Conservation (phyloP, 2,113 vertebrate species). For the Microtus montanus region DNA sequence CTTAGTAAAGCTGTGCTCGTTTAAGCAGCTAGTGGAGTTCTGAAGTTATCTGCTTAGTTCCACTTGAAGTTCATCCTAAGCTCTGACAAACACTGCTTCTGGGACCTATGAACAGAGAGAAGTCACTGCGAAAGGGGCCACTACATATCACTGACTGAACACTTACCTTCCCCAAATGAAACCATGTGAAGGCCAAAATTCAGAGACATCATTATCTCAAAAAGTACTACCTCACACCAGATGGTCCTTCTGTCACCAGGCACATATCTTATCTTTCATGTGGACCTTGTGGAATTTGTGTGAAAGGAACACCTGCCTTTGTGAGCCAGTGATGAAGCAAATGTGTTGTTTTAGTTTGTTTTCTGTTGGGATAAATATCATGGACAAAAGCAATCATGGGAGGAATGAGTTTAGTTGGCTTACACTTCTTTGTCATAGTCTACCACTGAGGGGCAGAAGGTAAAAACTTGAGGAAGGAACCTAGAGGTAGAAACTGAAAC, state of each 20-base stretch:
- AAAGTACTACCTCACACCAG: constrained; percentile 87
- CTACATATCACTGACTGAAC: background rate
- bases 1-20: background rate
- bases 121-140: background rate
- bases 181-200: constrained; percentile 84
- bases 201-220: constrained; percentile 89
- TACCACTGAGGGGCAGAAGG: background rate
- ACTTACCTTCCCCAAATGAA: background rate
- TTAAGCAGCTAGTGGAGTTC: background rate
- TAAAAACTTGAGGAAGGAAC: background rate
- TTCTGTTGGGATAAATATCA: background rate
- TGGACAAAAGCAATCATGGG: background rate
- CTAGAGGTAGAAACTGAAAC: background rate
- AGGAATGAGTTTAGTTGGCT: background rate
- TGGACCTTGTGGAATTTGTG: background rate
- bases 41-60: background rate
- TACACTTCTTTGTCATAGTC: background rate
- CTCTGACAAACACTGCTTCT: background rate
- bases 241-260: constrained; percentile 87
- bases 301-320: background rate
- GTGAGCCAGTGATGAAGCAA: background rate
- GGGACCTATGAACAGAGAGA: background rate
- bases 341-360: background rate
- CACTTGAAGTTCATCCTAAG: background rate
- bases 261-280: constrained; percentile 44